Evolutionary conservation across 2,113 vertebrate genomes (phyloP), one percentile per base, ranked within the genome.

Genomic region (Bujurquina vittata): DNA sequence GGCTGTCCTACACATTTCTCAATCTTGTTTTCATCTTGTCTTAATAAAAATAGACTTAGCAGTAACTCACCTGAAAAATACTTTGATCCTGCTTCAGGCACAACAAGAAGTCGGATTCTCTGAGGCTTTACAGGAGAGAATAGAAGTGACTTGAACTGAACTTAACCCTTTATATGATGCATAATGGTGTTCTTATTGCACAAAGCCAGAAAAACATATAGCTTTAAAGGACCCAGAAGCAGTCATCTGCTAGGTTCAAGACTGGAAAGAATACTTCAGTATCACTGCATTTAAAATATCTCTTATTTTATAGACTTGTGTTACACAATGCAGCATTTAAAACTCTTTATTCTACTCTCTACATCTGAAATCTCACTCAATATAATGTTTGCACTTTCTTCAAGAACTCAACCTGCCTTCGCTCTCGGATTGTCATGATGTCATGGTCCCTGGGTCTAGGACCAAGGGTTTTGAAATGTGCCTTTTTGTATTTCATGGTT

Each of bases 101-200:
- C 26, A 77, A 80, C 63, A 40, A 65, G 26, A 67, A 35, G 20
- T 43, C 5, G 4, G 23, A 33, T 65, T 65, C 23, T 79, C 77
- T 79, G 49, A 57, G 17, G 61, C 61, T 43, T 29, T 29, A 33
- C 58, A 65, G 26, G 26, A 46, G 7, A 69, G 20, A 54, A 83
- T 77, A 69, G 17, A 35, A 4, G 40, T 10, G 10, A 80, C 40
- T 59, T 52, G 5, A 52, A 73, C 29, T 43, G 62, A 74, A 6
- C 23, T 78, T 9, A 78, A 78, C 6, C 55, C 31, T 54, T 40
- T 72, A 17, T 78, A 37, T 23, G 23, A 78, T 35, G 23, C 26
- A 84, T 35, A 11, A 67, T 37, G 12, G 60, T 65, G 37, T 82
- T 82, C 9, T 82, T 65, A 57, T 49, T 76, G 35, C 52, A 65